A percentile compares a stretch with the other conserved stretches of the same genome.
phyloP scores from a whole-genome alignment of 2,113 vertebrate species.

The Tyrannus savana region DNA sequence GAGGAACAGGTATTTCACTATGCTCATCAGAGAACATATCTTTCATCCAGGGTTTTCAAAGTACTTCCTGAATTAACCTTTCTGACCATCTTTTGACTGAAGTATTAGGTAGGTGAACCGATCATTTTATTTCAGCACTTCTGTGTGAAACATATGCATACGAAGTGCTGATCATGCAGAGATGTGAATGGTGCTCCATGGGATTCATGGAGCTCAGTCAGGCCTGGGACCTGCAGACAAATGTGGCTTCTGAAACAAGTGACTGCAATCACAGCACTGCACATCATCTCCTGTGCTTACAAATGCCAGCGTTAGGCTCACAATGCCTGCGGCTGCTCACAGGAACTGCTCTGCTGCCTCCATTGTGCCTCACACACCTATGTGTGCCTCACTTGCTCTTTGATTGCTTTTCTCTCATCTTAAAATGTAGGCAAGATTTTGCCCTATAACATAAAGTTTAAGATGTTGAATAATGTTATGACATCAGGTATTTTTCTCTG shows the following conservation, averaged over 20 bases:
- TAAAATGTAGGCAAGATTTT: background rate
- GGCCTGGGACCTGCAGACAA: background rate
- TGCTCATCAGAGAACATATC: background rate
- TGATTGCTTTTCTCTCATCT: background rate
- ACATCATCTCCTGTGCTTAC: background rate
- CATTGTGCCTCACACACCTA: background rate
- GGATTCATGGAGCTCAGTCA: background rate
- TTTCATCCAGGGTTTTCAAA: background rate
- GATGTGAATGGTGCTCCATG: background rate
- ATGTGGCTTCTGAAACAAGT: background rate
- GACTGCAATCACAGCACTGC: background rate
- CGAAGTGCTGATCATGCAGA: background rate
- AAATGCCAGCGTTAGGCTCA: background rate
- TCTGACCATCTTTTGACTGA: background rate
- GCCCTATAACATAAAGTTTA: background rate
- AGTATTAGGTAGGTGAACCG: background rate
- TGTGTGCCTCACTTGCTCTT: background rate
- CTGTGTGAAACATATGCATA: background rate
- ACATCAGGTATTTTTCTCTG: background rate
- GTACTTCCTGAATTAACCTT: background rate
- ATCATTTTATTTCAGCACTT: background rate
- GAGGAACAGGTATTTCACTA: background rate
- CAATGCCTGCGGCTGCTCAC: accelerated
- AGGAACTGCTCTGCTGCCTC: background rate
- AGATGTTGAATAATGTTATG: background rate